A percentile compares a stretch with the other conserved stretches of the same genome.
Evolutionary conservation across 2,113 vertebrate genomes (phyloP).

Genomic region (Trogon surrucura): DNA sequence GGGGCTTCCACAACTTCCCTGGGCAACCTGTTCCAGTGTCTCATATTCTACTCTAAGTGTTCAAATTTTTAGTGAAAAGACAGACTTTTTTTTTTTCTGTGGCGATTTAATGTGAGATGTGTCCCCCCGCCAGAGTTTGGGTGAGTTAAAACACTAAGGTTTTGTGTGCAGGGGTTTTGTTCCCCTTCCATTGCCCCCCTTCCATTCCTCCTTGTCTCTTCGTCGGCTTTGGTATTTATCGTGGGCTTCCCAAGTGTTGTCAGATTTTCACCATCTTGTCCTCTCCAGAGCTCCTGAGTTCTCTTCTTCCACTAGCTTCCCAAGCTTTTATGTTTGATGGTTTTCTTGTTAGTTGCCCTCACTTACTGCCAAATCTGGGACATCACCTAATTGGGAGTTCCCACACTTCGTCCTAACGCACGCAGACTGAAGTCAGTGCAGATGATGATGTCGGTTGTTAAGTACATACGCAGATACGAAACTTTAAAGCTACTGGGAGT

Average conservation of each 20-base stretch:
- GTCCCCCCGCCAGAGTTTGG: not conserved
- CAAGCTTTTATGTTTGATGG: not conserved
- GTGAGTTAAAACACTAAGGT: not conserved
- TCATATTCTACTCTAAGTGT: not conserved
- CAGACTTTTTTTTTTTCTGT: not conserved
- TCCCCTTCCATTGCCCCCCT: not conserved
- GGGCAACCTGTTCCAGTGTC: not conserved
- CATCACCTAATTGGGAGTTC: not conserved
- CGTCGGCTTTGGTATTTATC: not conserved
- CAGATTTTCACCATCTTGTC: not conserved
- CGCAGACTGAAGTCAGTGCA: not conserved
- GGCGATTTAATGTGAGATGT: not conserved
- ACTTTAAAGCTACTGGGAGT: not conserved
- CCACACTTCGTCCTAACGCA: not conserved
- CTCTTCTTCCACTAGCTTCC: rapidly evolving
- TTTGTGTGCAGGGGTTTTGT: not conserved
- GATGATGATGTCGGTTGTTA: not conserved
- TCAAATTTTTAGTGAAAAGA: not conserved
- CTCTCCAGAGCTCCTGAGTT: not conserved
- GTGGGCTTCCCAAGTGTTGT: not conserved
- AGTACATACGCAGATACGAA: not conserved
- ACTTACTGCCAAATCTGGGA: not conserved
- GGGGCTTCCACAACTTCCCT: not conserved
- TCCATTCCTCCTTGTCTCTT: not conserved
- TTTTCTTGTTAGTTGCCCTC: not conserved